A percentile compares a stretch with the other conserved stretches of the same genome.
Evolutionary conservation across 2,113 vertebrate species (phyloP).

Genomic region (Ia io): DNA sequence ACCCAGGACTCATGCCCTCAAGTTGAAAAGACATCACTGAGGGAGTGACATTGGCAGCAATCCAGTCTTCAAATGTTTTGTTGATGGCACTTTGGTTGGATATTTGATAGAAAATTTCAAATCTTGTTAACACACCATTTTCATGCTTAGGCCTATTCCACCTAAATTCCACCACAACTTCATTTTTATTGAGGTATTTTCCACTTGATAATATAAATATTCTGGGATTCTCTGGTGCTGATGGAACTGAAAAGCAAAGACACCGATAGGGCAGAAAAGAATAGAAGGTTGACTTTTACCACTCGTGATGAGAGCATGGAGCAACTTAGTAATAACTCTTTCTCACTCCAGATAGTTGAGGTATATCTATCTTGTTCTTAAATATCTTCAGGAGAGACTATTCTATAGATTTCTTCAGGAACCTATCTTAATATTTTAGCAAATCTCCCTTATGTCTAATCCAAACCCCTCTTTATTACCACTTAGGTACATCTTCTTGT

Average conservation of each 20-base stretch:
- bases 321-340: neutral
- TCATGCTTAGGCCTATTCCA: slow-evolving; percentile 79
- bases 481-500: neutral
- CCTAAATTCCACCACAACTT: slow-evolving; percentile 77
- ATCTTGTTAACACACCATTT: slow-evolving; percentile 78
- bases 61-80: slow-evolving; percentile 60
- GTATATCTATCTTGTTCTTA: neutral
- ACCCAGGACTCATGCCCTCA: slow-evolving; percentile 51
- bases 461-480: neutral
- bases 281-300: neutral
- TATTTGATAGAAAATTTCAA: slow-evolving; percentile 77
- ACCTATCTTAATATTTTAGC: neutral
- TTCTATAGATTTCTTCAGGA: slow-evolving; percentile 15
- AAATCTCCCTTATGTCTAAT: neutral
- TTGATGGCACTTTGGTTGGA: slow-evolving; percentile 49
- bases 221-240: slow-evolving; percentile 78
- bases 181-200: neutral
- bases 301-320: neutral
- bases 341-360: neutral
- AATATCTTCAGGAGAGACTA: neutral
- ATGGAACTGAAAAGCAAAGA: slow-evolving; percentile 74
- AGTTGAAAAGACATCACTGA: slow-evolving; percentile 66
- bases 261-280: neutral
- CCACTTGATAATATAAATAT: slow-evolving; percentile 71
- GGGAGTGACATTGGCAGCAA: neutral